These are phyloP conservation scores for Hydropsyche betteni DNA, from an alignment of 2,888 invertebrate genomes.

Conservation along the genomic window DNA sequence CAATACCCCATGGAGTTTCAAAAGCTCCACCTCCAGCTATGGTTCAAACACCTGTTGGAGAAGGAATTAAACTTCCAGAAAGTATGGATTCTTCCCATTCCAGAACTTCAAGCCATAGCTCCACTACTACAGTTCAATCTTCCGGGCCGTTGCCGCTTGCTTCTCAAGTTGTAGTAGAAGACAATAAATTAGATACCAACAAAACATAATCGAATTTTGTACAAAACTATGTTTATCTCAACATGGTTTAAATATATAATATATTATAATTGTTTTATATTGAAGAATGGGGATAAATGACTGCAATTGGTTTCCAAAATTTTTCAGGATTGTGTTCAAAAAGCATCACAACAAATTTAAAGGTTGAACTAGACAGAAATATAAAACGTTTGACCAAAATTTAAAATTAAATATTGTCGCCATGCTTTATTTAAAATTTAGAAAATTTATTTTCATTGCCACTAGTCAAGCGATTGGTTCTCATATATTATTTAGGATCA, in stretches of 20 bases:
- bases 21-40: constrained; percentile 74
- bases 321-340: not conserved
- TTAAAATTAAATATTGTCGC: constrained; percentile 12
- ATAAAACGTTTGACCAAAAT: not conserved
- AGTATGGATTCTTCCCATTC: constrained; percentile 65
- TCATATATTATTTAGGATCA: too few relatives aligned
- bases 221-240: constrained; percentile 66
- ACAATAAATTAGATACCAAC: constrained; percentile 32
- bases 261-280: constrained; percentile 29
- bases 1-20: constrained; percentile 66
- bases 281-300: not conserved
- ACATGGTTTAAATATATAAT: not conserved
- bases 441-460: too few relatives aligned
- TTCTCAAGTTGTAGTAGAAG: constrained; percentile 17
- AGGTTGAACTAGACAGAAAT: not conserved
- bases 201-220: constrained; percentile 46
- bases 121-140: constrained; percentile 41
- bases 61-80: constrained; percentile 54
- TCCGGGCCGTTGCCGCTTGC: constrained; percentile 18
- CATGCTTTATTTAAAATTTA: constrained; percentile 20
- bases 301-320: not conserved
- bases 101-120: constrained; percentile 70
- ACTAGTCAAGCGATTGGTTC: too few relatives aligned
- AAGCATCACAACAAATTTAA: too few relatives aligned
- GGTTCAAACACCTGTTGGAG: constrained; percentile 73